A percentile compares a stretch with the other conserved stretches of the same genome.
These are phyloP conservation scores for Diachasmimorpha longicaudata DNA, from an alignment of 1,140 invertebrate genomes.

Conservation along the genomic window DNA sequence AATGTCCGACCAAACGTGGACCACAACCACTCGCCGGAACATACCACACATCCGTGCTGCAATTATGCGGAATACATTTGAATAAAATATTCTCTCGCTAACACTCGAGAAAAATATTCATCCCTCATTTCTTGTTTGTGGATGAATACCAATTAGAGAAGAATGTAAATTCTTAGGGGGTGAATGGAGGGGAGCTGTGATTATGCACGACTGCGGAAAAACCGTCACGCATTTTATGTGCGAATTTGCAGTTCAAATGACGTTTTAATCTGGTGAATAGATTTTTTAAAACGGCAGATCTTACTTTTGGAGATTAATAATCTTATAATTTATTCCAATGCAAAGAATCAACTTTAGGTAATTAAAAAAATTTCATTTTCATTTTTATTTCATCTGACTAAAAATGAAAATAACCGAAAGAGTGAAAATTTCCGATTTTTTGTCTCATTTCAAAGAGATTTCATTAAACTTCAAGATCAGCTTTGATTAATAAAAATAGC, in stretches of 20 bases:
- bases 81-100: not conserved
- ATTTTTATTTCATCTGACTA: too few species aligned
- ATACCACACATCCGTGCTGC: not conserved
- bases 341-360: too few species aligned
- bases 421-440: too few species aligned
- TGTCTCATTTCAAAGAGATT: too few species aligned
- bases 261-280: too few species aligned
- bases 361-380: too few species aligned
- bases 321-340: too few species aligned
- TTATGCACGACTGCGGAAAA: not conserved
- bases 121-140: not conserved
- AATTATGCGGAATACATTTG: slow-evolving; percentile 6
- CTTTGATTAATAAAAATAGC: too few species aligned
- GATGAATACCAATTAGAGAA: not conserved
- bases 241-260: not conserved
- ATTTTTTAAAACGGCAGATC: too few species aligned
- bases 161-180: not conserved
- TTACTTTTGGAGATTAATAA: too few species aligned
- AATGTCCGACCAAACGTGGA: slow-evolving; percentile 4
- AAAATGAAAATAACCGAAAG: too few species aligned
- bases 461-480: too few species aligned
- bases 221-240: not conserved
- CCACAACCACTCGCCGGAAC: not conserved
- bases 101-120: not conserved
- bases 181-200: not conserved